Percentiles rank a stretch among this genome's conserved stretches.
Evolutionary conservation across 2,113 vertebrate species (phyloP).

Genomic region (Myotis brandtii): DNA sequence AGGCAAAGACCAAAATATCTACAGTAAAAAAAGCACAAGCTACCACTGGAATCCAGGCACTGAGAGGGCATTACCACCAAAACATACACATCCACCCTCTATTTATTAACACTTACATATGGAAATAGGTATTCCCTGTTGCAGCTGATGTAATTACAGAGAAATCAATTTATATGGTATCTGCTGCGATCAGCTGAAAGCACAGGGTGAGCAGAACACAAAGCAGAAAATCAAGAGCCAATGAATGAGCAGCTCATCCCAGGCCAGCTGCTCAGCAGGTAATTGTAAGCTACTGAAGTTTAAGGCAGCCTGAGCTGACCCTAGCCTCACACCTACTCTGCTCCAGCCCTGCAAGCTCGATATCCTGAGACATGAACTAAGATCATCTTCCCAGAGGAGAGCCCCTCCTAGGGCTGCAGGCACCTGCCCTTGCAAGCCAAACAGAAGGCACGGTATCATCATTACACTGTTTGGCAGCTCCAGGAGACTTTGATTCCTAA

Average conservation of each 20-base stretch:
- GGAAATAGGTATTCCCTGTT: slow-evolving; percentile 73
- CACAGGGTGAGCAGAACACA: neutral
- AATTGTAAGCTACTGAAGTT: neutral
- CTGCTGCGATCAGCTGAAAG: slow-evolving; percentile 65
- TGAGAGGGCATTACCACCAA: slow-evolving; percentile 30
- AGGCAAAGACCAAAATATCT: slow-evolving; percentile 67
- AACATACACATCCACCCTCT: slow-evolving; percentile 52
- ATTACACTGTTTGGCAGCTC: slow-evolving; percentile 60
- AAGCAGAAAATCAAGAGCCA: slow-evolving; percentile 53
- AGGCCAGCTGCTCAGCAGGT: neutral
- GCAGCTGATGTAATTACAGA: slow-evolving; percentile 74
- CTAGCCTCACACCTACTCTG: neutral
- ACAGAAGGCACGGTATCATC: slow-evolving; percentile 59
- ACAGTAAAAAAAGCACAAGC: slow-evolving; percentile 40
- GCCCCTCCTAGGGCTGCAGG: slow-evolving; percentile 3
- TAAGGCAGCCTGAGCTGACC: slow-evolving; percentile 60
- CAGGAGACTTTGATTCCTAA: slow-evolving; percentile 52
- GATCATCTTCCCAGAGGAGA: slow-evolving; percentile 16
- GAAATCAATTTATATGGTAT: slow-evolving; percentile 72
- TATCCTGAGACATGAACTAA: neutral
- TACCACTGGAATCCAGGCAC: slow-evolving; percentile 53
- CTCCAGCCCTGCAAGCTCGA: neutral
- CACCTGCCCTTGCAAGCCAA: slow-evolving; percentile 55
- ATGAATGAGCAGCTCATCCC: slow-evolving; percentile 26
- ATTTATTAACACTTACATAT: slow-evolving; percentile 58